Evolutionary conservation across 1,140 invertebrate genomes (phyloP).

Genomic region (Chelonus insularis): DNA sequence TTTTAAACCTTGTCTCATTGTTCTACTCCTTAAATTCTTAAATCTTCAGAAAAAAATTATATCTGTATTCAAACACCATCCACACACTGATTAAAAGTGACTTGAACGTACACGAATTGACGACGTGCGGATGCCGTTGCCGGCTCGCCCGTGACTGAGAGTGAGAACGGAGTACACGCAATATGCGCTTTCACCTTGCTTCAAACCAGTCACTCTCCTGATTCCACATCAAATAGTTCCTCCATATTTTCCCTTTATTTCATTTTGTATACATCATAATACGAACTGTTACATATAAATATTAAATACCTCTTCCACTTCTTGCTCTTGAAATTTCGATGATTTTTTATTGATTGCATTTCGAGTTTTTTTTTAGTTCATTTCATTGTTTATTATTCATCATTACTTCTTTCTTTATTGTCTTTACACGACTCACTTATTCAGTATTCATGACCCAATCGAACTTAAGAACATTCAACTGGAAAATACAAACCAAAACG

Average conservation of each 20-base stretch:
- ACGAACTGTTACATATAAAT: not conserved
- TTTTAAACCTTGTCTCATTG: constrained; percentile 53
- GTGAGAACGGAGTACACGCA: constrained; percentile 41
- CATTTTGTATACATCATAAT: too few relatives aligned
- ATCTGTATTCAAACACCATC: not conserved
- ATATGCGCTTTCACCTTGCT: constrained; percentile 57
- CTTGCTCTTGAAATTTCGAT: not conserved
- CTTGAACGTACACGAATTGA: not conserved
- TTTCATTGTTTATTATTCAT: not conserved
- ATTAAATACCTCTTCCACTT: not conserved
- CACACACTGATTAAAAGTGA: not conserved
- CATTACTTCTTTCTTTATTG: not conserved
- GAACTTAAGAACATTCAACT: not conserved
- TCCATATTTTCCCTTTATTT: not conserved
- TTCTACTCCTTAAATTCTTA: not conserved
- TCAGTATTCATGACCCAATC: not conserved
- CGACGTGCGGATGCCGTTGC: constrained; percentile 28
- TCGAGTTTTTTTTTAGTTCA: too few relatives aligned
- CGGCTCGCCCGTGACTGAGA: constrained; percentile 58
- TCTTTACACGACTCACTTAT: not conserved
- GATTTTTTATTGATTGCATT: not conserved
- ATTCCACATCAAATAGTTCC: constrained; percentile 8
- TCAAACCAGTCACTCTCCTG: constrained; percentile 16
- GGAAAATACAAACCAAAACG: constrained; percentile 1
- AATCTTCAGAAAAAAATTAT: not conserved